These are phyloP conservation scores for Liasis olivaceus DNA, from an alignment of 2,797 vertebrate genomes.

Conservation along the genomic window DNA sequence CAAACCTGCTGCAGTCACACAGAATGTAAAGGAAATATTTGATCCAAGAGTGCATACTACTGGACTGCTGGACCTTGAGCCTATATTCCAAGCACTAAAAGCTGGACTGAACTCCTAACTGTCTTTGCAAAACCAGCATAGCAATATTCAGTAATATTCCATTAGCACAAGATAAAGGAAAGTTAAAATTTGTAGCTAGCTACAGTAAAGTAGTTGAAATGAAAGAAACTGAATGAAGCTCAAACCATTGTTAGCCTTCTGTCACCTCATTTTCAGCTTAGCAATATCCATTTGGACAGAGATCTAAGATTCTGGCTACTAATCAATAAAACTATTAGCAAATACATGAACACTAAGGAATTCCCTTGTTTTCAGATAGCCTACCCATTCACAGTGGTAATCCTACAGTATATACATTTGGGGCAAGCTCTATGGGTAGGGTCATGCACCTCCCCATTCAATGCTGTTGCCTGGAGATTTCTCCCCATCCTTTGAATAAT, in stretches of 20 bases:
- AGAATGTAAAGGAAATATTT: background rate
- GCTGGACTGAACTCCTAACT: background rate
- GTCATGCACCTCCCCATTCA: background rate
- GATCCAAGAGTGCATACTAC: background rate
- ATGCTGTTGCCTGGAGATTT: background rate
- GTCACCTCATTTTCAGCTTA: background rate
- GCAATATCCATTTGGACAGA: background rate
- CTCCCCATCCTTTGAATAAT: background rate
- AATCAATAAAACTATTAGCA: background rate
- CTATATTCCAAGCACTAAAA: background rate
- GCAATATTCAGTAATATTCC: background rate
- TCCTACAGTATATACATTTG: background rate
- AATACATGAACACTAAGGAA: background rate
- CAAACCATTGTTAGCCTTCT: background rate
- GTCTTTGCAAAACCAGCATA: background rate
- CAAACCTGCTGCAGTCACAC: background rate
- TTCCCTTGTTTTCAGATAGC: background rate
- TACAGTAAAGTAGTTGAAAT: background rate
- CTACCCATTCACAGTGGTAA: background rate
- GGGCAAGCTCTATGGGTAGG: background rate
- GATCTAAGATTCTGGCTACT: background rate
- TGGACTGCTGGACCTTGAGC: background rate
- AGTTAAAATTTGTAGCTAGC: background rate
- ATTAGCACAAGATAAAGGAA: background rate
- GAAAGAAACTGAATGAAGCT: background rate